Percentiles rank a stretch among this genome's conserved stretches.
Conservation (phyloP, 2,888 invertebrate species). For the Psylliodes chrysocephalus region DNA sequence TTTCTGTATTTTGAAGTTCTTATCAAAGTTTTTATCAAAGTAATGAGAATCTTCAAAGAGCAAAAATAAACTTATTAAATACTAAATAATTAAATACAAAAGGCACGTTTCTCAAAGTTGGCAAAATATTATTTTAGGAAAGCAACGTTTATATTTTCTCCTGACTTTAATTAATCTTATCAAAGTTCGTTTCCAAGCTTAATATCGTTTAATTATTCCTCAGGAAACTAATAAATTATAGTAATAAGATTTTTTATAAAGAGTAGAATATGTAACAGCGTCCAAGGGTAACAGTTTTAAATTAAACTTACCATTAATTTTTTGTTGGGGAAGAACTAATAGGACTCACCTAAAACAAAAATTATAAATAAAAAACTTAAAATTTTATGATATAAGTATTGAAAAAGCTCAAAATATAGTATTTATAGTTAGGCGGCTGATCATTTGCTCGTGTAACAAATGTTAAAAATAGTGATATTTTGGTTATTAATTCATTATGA, state of each 20-base stretch:
- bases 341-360: constrained; percentile 16
- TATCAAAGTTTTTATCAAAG: neutral
- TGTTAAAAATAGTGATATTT: too few species aligned
- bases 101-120: neutral
- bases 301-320: neutral
- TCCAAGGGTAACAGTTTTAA: too few species aligned
- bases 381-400: too few species aligned
- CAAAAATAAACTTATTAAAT: constrained; percentile 1
- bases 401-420: too few species aligned
- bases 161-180: constrained; percentile 23
- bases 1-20: too few species aligned
- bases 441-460: too few species aligned
- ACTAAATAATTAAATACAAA: constrained; percentile 1
- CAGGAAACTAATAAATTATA: constrained; percentile 17
- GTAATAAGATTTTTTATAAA: too few species aligned
- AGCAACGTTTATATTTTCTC: neutral
- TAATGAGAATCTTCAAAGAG: neutral
- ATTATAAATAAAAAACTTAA: constrained; percentile 3
- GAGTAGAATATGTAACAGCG: too few species aligned
- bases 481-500: too few species aligned
- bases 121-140: constrained; percentile 6
- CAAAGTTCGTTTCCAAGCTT: constrained; percentile 11
- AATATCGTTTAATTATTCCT: constrained; percentile 11
- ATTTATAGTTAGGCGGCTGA: too few species aligned
- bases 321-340: neutral